phyloP scores from a whole-genome alignment of 1,140 invertebrate species.

The Paracyclopina nana region DNA sequence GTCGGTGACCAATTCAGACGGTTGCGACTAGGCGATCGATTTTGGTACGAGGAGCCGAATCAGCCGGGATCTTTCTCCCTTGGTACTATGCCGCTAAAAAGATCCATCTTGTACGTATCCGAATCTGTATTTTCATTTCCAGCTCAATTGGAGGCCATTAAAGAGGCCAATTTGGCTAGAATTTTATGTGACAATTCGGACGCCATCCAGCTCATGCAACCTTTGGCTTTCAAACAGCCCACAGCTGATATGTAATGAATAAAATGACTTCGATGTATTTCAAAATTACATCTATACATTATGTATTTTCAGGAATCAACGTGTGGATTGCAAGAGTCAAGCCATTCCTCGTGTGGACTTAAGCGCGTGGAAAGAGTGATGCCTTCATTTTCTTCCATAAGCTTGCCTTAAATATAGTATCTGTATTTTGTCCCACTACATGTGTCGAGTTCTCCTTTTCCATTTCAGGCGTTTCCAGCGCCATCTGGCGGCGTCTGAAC shows the following conservation, averaged over 20 bases:
- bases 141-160: slow-evolving; percentile 24
- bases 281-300: too few species aligned
- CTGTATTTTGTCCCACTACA: too few species aligned
- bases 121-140: slow-evolving; percentile 15
- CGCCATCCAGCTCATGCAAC: slow-evolving; percentile 24
- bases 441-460: too few species aligned
- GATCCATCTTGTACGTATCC: background rate
- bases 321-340: background rate
- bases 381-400: too few species aligned
- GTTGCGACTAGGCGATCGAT: slow-evolving; percentile 23
- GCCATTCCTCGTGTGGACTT: background rate
- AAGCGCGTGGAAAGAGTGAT: too few species aligned
- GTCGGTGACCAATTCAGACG: slow-evolving; percentile 36
- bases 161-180: slow-evolving; percentile 22
- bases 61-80: background rate
- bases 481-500: too few species aligned
- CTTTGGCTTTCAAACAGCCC: slow-evolving; percentile 18
- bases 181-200: slow-evolving; percentile 26
- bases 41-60: slow-evolving; percentile 27
- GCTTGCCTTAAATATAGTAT: too few species aligned
- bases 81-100: background rate
- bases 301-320: background rate
- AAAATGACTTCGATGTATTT: too few species aligned
- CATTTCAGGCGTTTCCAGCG: too few species aligned
- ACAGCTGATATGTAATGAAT: too few species aligned